A percentile compares a stretch with the other conserved stretches of the same genome.
Evolutionary conservation across 2,113 vertebrate genomes (phyloP).

Genomic region (Bubo blakistoni): DNA sequence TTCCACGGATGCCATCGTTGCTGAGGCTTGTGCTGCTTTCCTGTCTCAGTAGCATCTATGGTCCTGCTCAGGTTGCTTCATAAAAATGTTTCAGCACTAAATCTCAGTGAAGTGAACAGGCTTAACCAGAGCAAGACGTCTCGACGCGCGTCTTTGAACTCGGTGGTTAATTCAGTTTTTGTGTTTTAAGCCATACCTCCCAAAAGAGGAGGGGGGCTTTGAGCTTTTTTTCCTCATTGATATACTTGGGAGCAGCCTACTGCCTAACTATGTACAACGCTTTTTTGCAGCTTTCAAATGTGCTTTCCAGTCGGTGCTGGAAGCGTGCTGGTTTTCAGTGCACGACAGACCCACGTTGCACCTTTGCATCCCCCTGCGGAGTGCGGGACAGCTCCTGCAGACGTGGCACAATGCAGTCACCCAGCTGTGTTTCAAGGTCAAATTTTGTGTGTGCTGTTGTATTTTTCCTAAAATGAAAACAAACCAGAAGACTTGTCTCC

Average conservation of each 20-base stretch:
- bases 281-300: accelerated
- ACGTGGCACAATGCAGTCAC: accelerated
- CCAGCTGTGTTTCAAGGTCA: background rate
- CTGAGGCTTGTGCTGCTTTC: background rate
- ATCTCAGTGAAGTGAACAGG: accelerated
- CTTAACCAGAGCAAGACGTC: accelerated
- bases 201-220: background rate
- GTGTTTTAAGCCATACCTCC: accelerated
- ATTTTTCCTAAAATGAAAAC: background rate
- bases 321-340: accelerated
- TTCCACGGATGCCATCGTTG: accelerated
- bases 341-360: accelerated
- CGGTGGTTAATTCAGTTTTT: accelerated
- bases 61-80: background rate
- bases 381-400: background rate
- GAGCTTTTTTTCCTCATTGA: background rate
- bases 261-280: accelerated
- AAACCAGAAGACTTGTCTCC: background rate
- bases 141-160: accelerated
- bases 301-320: accelerated
- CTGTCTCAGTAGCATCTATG: background rate
- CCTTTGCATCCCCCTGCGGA: background rate
- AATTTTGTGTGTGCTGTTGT: accelerated
- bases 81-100: background rate
- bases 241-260: accelerated